Evolutionary conservation across 1,140 invertebrate genomes (phyloP).

Genomic region (Aporrectodea caliginosa): DNA sequence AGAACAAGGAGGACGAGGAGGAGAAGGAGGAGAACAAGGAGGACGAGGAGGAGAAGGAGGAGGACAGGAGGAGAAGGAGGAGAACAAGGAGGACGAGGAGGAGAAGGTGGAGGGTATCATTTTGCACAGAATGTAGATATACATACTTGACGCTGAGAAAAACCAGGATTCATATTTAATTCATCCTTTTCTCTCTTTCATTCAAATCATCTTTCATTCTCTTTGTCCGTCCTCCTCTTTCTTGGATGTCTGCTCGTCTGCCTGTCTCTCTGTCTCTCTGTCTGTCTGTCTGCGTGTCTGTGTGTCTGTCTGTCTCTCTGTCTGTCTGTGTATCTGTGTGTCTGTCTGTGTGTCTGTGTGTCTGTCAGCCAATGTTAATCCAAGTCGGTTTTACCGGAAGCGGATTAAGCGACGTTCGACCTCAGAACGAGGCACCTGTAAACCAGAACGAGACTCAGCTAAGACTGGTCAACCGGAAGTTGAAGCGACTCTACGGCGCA

Average conservation of each 20-base stretch:
- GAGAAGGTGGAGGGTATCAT: background rate
- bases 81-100: background rate
- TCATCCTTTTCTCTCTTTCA: too few relatives aligned
- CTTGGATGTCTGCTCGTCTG: conserved; percentile 8
- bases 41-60: too few relatives aligned
- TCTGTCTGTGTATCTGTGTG: background rate
- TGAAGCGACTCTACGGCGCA: too few relatives aligned
- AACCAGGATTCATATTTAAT: too few relatives aligned
- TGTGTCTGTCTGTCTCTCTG: conserved; percentile 18
- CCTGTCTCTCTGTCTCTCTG: conserved; percentile 18
- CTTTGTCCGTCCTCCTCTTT: background rate
- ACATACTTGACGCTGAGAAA: background rate
- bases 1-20: background rate
- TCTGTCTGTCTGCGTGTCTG: background rate
- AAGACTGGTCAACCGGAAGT: too few relatives aligned
- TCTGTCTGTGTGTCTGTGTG: conserved; percentile 9
- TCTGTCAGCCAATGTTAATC: conserved; percentile 17
- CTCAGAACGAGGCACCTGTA: too few relatives aligned
- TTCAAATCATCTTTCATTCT: conserved; percentile 14
- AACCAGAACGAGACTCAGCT: too few relatives aligned
- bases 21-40: too few relatives aligned
- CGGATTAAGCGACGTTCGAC: background rate
- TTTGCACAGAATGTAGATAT: background rate
- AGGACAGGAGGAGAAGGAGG: background rate
- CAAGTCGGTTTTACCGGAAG: background rate